Conservation (phyloP, 2,888 invertebrate genomes). For the Deroplatys truncata region DNA sequence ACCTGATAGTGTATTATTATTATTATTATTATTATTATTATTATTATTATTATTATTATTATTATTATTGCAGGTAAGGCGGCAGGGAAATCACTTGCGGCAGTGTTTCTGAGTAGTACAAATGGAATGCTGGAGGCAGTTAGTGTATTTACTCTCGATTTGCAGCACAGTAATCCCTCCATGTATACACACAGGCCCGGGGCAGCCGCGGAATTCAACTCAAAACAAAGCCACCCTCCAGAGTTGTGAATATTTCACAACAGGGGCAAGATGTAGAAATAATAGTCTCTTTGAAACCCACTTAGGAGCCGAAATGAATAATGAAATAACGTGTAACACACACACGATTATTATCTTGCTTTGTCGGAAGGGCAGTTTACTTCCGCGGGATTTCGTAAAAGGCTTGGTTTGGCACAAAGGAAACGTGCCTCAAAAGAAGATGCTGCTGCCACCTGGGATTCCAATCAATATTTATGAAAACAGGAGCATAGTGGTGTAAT, state of each 20-base stretch:
- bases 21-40: no score
- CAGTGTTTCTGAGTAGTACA: neutral
- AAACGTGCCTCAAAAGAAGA: neutral
- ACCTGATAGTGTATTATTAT: no score
- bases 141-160: neutral
- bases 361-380: neutral
- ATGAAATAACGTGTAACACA: neutral
- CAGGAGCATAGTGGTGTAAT: neutral
- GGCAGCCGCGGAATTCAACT: neutral
- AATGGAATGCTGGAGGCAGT: neutral
- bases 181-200: neutral
- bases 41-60: no score
- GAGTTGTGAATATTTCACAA: neutral
- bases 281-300: neutral
- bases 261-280: neutral
- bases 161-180: neutral
- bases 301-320: neutral
- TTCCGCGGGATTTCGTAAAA: neutral
- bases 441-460: neutral
- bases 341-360: neutral
- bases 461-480: neutral
- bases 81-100: neutral
- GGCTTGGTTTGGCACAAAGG: neutral
- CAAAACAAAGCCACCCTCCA: neutral
- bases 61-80: no score